phyloP scores from a whole-genome alignment of 2,888 invertebrate genomes.

The Tuberolachnus salignus region DNA sequence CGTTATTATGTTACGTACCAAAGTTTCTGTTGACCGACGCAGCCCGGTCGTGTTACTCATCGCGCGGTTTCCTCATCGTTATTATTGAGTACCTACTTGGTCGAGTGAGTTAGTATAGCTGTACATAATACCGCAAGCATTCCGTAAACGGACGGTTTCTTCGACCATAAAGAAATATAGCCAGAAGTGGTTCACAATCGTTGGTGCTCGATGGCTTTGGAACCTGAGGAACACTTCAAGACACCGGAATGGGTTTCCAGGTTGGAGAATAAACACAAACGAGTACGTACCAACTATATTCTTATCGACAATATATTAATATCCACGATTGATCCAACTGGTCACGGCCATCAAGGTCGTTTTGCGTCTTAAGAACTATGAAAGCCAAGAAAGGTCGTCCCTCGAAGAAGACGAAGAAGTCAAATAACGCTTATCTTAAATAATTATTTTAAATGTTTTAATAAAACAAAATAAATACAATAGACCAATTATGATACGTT shows the following conservation, averaged over 20 bases:
- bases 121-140: no score
- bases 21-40: not conserved
- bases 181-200: no score
- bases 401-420: no score
- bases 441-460: no score
- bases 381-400: no score
- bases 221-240: slow-evolving; percentile 54
- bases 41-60: not conserved
- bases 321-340: not conserved
- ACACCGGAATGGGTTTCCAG: slow-evolving; percentile 57
- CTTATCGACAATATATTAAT: not conserved
- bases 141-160: not conserved
- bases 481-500: no score
- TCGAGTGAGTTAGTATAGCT: no score
- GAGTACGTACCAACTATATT: slow-evolving; percentile 44
- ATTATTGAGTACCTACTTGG: no score
- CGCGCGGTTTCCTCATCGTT: not conserved
- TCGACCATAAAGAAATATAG: not conserved
- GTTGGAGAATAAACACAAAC: slow-evolving; percentile 57
- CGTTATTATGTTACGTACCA: not conserved
- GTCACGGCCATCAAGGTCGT: no score
- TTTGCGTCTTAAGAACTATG: no score
- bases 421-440: no score
- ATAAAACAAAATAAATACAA: no score
- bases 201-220: slow-evolving; percentile 50